Base-by-base conservation (phyloP, 2,888 invertebrate species). In the Diaperis boleti region DNA sequence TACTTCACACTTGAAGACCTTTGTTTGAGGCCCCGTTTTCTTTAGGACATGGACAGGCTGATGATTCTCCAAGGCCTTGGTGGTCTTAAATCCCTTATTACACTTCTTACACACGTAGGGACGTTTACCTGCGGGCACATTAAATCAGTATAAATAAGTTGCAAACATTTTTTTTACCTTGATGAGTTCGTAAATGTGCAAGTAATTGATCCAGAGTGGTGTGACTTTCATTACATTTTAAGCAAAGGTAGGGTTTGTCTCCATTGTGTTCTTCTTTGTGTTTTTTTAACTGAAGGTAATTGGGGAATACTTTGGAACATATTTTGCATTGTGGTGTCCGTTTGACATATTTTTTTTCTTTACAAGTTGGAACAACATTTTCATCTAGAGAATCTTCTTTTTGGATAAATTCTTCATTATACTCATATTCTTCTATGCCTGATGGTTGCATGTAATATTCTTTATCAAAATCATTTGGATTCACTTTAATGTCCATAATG, bases 41-140 rank as follows among this genome's bases (percentile, higher is more conserved):
- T 71, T 70, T 5, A 80, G 67, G 7, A 78, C 68, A 60, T 81
- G 81, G 2, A 78, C 71, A 3, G 70, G 66, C 37, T 69, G 63
- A 64, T 81, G 81, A 1, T 67, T 67, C 13, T 77, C 73, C 42
- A 75, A 69, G 3, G 74, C 76, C 1, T 71, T 65, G 14, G 73
- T 72, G 1, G 73, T 71, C 64, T 72, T 71, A 61, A 80, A 80
- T 2, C 76, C 76, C 54, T 72, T 56, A 7, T 75, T 74, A 60
- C 81, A 81, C 47, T 78, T 77, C 42, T 70, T 69, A 57, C 81
- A 81, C 3, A 66, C 66, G 67, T 78, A 80, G 0, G 80, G 80
- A 41, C 76, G 69, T 70, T 80, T 79, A n/a, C 79, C 79, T 77
- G 63, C 4, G 70, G 66, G 55, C 41, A 42, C 49, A 31, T 13